These are phyloP conservation scores for Ectemnius cavifrons DNA, from an alignment of 2,888 invertebrate species.

Conservation along the genomic window DNA sequence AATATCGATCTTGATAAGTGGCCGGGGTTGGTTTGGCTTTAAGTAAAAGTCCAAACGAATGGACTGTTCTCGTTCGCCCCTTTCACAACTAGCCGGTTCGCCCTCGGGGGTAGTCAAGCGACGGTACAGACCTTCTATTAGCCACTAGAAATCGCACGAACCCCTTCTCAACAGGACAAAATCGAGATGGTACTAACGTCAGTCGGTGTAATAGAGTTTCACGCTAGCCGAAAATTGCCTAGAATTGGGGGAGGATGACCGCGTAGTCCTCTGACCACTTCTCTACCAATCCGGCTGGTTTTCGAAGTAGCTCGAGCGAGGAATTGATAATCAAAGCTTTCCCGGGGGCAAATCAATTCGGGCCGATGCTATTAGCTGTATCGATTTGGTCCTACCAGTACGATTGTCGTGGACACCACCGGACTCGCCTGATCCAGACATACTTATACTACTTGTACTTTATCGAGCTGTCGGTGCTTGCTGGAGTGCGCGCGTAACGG, in stretches of 20 bases:
- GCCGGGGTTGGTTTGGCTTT: constrained; percentile 47
- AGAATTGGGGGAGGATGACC: constrained; percentile 6
- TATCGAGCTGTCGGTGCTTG: too few relatives aligned
- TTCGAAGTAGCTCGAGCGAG: constrained; percentile 52
- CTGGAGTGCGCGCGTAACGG: too few relatives aligned
- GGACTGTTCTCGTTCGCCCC: constrained; percentile 30
- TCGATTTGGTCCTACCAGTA: constrained; percentile 7
- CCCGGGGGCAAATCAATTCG: constrained; percentile 22
- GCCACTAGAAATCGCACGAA: constrained; percentile 58
- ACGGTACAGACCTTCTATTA: constrained; percentile 59
- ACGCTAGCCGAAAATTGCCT: constrained; percentile 57
- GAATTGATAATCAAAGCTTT: constrained; percentile 66
- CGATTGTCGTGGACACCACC: background rate
- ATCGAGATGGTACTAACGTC: constrained; percentile 48
- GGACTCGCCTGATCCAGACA: background rate
- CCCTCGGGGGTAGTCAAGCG: constrained; percentile 41
- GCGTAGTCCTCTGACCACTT: constrained; percentile 9
- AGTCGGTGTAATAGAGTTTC: constrained; percentile 62
- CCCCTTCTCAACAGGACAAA: constrained; percentile 47
- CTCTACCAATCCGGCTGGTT: too few relatives aligned
- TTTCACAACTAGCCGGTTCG: constrained; percentile 20
- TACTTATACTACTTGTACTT: too few relatives aligned
- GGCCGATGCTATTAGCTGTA: constrained; percentile 1
- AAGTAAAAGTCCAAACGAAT: constrained; percentile 56
- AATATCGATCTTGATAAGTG: constrained; percentile 33